Conservation (phyloP, 1,140 invertebrate species). For the Coptotermes formosanus region DNA sequence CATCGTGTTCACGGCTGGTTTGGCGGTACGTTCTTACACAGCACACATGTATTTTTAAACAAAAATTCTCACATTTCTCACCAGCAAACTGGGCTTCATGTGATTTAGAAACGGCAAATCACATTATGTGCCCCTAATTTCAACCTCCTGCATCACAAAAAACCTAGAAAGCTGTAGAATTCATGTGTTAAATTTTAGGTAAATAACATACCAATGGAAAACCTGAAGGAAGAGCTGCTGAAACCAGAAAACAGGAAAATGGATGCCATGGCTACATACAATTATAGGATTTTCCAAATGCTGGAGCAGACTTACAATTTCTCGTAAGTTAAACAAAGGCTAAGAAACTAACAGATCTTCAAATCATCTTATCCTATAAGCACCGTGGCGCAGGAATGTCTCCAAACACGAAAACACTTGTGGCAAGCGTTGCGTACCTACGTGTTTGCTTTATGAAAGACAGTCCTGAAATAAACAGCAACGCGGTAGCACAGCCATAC, state of each 20-base stretch:
- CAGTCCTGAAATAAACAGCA: background rate
- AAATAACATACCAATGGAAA: slow-evolving; percentile 13
- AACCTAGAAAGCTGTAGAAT: no score
- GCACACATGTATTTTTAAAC: no score
- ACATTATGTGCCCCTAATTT: no score
- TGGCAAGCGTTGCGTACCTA: background rate
- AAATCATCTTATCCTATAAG: background rate
- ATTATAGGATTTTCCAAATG: slow-evolving; percentile 22
- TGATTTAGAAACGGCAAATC: no score
- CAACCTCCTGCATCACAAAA: no score
- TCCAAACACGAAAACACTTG: background rate
- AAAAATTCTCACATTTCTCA: no score
- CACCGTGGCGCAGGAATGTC: background rate
- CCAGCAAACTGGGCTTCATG: no score
- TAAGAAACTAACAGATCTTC: background rate
- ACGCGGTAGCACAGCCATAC: background rate
- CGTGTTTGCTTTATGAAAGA: background rate
- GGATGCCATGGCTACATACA: slow-evolving; percentile 27
- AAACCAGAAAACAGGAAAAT: slow-evolving; percentile 21
- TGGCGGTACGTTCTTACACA: background rate
- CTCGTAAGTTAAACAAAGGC: slow-evolving; percentile 7
- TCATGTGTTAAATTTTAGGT: background rate
- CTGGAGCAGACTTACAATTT: slow-evolving; percentile 20
- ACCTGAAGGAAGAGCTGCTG: slow-evolving; percentile 18
- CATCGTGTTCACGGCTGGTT: background rate